Evolutionary conservation across 2,888 invertebrate genomes (phyloP), one percentile per base, ranked within the genome.

Genomic region (Lasioglossum villosulum): DNA sequence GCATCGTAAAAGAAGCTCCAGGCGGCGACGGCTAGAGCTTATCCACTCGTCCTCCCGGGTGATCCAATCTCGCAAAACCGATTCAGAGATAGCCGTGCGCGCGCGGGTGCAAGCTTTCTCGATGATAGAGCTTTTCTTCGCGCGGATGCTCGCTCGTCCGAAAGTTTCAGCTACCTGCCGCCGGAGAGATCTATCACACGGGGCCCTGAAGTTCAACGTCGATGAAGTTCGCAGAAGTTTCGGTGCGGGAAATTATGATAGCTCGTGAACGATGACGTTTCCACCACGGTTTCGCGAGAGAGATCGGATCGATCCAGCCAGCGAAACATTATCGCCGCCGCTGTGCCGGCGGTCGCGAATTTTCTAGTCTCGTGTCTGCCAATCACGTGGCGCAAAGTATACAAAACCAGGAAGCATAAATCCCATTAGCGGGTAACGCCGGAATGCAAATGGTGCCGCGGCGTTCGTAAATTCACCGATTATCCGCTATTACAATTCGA

Each of bases 401-500:
- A 72, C 56, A 73, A 79, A 83, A 79, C 30, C 71, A 27, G 39
- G 19, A 39, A 23, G 23, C 59, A 48, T 66, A 79, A 89, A 87
- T 89, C 84, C 77, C 42, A 86, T 89, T 86, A 84, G 75, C 39
- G 37, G 74, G 66, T 23, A 30, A 52, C 27, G 59, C 68, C 30
- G 19, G 39, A 48, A 70, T 70, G 86, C 77, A 82, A 89, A 88
- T 86, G 70, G 63, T 27, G 6, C 23, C 45, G 14, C 14, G 73
- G 48, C 71, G 56, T 78, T 73, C 82, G 82, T 79, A 83, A 83
- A 85, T 86, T 88, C 86, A 52, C 23, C 84, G 82, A 88, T 86
- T 88, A 86, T 90, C 80, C 79, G 80, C 71, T 80, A 83, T 90
- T 84, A 82, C 78, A 78, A 90, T 84, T 86, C 81, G 52, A 30